Evolutionary conservation across 2,113 vertebrate species (phyloP), one percentile per base, ranked within the genome.

Genomic region (Condylura cristata): DNA sequence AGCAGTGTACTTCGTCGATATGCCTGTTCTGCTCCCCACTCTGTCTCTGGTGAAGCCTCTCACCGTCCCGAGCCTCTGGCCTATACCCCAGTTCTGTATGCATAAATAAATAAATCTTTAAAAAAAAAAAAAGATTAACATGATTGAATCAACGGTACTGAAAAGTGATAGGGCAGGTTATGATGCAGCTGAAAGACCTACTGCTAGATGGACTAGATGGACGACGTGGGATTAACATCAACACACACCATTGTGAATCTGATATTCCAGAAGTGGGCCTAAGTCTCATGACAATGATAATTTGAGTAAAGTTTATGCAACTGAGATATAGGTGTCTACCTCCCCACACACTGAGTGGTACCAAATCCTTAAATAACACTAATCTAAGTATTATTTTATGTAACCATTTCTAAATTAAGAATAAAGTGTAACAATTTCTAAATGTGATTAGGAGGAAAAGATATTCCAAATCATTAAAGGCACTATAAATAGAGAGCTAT

Each of bases 271-370:
- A 79, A 13, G 22, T 70, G 6, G 24, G 28, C 37, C 53, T 22
- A 53, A n/a, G 71, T 71, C 20, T 30, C 16, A 9, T 48, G 8
- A 60, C 14, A 51, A 83, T 37, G 6, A 11, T 2, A 32, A 26
- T 72, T 1, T 28, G 9, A 28, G 16, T 12, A 17, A 81, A 56
- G 14, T 1, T 24, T 74, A 4, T 66, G 11, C 30, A 58, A 1
- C 20, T 63, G 70, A 28, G 5, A 58, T 4, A 44, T 8, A 44
- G 26, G 60, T 48, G 71, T 70, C 12, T 8, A 5, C 14, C 30
- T 1, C 0, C 0, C 32, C 34, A 30, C 24, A 11, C 3, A 11
- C 14, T 68, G 41, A 61, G 8, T 34, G 5, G 20, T 30, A 72
- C 48, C 26, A 34, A 22, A 74, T 70, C 7, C 8, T 86, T 46